These are phyloP conservation scores for Parnassius apollo DNA, from an alignment of 2,888 invertebrate genomes.

Conservation along the genomic window DNA sequence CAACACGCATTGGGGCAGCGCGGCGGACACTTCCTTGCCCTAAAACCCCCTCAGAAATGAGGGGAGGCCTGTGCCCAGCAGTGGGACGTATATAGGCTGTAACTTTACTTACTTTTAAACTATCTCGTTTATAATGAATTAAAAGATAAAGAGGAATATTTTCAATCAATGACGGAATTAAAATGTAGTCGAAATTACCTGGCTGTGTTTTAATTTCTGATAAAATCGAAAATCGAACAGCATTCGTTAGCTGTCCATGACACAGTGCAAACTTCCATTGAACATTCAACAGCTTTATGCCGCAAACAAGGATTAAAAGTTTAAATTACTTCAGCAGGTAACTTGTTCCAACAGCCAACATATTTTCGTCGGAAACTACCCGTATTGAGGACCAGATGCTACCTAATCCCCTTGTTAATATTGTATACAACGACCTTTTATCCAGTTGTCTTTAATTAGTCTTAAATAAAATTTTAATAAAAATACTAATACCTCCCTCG, in stretches of 20 bases:
- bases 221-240: neutral
- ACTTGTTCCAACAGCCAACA: slow-evolving; percentile 21
- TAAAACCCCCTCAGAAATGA: too few relatives aligned
- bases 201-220: neutral
- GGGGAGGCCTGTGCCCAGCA: too few relatives aligned
- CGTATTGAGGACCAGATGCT: slow-evolving; percentile 18
- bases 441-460: neutral
- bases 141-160: too few relatives aligned
- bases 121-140: too few relatives aligned
- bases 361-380: slow-evolving; percentile 25
- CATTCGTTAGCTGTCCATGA: neutral
- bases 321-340: slow-evolving; percentile 65
- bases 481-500: too few relatives aligned
- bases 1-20: too few relatives aligned
- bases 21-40: too few relatives aligned
- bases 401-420: slow-evolving; percentile 26
- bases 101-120: too few relatives aligned
- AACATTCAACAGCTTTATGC: slow-evolving; percentile 12
- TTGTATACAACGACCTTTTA: slow-evolving; percentile 12
- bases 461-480: neutral
- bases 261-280: slow-evolving; percentile 15
- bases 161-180: too few relatives aligned
- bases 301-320: slow-evolving; percentile 62
- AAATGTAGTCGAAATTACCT: too few relatives aligned
- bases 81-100: too few relatives aligned